A percentile compares a stretch with the other conserved stretches of the same genome.
These are phyloP conservation scores for Dinomys branickii DNA, from an alignment of 2,113 vertebrate species.

Conservation along the genomic window DNA sequence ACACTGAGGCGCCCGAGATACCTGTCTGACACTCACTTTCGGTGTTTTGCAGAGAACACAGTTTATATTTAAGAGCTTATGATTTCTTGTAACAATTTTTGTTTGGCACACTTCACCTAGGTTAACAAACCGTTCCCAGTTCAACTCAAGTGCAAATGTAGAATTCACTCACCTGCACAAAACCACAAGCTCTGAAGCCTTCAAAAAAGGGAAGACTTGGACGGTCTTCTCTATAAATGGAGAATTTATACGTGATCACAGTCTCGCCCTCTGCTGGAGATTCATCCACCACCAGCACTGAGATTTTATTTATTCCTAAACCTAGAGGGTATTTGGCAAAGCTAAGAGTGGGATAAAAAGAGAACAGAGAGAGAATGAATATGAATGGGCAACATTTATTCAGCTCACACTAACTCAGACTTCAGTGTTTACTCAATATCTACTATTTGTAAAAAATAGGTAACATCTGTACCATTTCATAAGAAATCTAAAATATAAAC, in stretches of 20 bases:
- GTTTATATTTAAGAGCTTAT: neutral
- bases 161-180: constrained; percentile 91
- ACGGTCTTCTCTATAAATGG: constrained; percentile 92
- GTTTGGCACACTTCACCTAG: neutral
- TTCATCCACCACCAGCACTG: constrained; percentile 89
- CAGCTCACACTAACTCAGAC: neutral
- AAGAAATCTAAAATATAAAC: neutral
- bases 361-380: neutral
- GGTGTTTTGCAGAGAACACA: neutral
- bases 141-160: neutral
- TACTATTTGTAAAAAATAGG: neutral
- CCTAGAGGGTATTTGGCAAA: constrained; percentile 92
- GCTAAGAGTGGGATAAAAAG: constrained; percentile 79
- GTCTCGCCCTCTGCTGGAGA: constrained; percentile 79
- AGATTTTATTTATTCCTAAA: constrained; percentile 92
- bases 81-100: neutral
- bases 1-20: neutral
- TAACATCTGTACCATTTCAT: neutral
- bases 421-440: neutral
- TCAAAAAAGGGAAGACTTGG: constrained; percentile 95
- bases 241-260: constrained; percentile 92
- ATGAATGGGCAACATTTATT: neutral
- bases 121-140: neutral
- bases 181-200: constrained; percentile 93
- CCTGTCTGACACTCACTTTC: neutral